Base-by-base conservation (phyloP, 2,113 vertebrate genomes). In the Alligator sinensis region DNA sequence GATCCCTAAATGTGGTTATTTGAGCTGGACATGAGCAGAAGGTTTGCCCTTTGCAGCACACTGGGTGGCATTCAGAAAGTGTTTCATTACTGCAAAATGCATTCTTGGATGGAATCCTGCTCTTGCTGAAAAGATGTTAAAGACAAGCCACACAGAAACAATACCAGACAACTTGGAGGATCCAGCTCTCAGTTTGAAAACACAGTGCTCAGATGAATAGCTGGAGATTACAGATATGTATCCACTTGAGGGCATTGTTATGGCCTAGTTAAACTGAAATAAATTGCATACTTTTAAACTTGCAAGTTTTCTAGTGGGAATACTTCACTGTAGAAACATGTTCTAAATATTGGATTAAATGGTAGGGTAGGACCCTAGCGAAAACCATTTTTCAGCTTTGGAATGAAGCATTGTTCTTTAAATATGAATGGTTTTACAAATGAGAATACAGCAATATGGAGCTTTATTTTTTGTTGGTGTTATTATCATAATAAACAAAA, bases 261-360 rank as follows among this genome's bases (percentile, higher is more conserved):
- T 86, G 84, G 76, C 79, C 92, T 92, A 93, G 86, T 96, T 96
- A 97, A 95, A 95, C 78, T 87, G 74, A 96, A 96, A 96, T 95
- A 96, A 95, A 97, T 93, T 84, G 92, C 85, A 75, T 59, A 82
- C 38, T 96, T 96, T 94, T 91, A 92, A 79, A 95, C 85, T 95
- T 91, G 66, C 57, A 93, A 84, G 55, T 95, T 95, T 96, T 95
- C 97, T 88, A 68, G 61, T 77, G 96, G 95, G 93, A 96, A 92
- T 96, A 95, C 82, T 96, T 96, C 66, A 81, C 60, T 79, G 82
- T 80, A 91, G 82, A 92, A 96, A 75, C 74, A 86, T 83, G 82
- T 95, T 97, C 93, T 94, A 90, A 94, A 95, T 95, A 95, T 91
- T 95, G 82, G 86, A 60, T 86, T 97, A 94, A 96, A 96, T 80